Percentiles rank a stretch among this genome's conserved stretches.
Evolutionary conservation across 1,140 invertebrate genomes (phyloP).

Genomic region (Drosophila carrolli): DNA sequence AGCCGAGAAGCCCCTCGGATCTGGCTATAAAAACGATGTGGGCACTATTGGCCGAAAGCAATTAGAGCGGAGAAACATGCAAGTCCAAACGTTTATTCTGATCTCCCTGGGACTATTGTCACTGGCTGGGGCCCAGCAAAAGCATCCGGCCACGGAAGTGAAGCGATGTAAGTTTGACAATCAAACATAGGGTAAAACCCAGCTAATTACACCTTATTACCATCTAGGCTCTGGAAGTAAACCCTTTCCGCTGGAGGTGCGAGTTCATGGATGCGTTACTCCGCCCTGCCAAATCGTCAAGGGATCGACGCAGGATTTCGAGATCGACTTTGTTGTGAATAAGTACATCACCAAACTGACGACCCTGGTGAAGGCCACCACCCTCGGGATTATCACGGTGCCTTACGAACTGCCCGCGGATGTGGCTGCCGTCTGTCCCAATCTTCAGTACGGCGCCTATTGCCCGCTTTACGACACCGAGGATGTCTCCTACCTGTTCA

Average conservation of each 20-base stretch:
- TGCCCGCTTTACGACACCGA: conserved; percentile 77
- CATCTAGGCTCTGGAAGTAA: conserved; percentile 64
- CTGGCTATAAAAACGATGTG: conserved; percentile 61
- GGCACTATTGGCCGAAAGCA: conserved; percentile 16
- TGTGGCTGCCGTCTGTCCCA: conserved; percentile 64
- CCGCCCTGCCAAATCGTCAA: conserved; percentile 68
- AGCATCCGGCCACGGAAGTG: conserved; percentile 51
- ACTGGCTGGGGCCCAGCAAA: conserved; percentile 20
- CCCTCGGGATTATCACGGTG: conserved; percentile 70
- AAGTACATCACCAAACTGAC: conserved; percentile 66
- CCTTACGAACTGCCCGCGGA: conserved; percentile 74
- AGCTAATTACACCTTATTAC: not conserved
- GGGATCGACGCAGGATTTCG: conserved; percentile 53
- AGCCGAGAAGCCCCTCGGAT: conserved; percentile 6
- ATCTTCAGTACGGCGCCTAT: conserved; percentile 74
- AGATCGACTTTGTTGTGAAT: conserved; percentile 72
- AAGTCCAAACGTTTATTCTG: conserved; percentile 28
- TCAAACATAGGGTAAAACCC: fast-evolving
- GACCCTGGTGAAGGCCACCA: conserved; percentile 70
- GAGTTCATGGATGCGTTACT: conserved; percentile 52
- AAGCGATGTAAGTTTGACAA: conserved; percentile 56
- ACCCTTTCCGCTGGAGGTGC: conserved; percentile 71
- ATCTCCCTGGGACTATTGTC: conserved; percentile 43
- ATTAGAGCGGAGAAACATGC: conserved; percentile 38
- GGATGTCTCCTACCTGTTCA: conserved; percentile 77